phyloP scores from a whole-genome alignment of 2,888 invertebrate genomes.

The Caenorhabditis sp. region DNA sequence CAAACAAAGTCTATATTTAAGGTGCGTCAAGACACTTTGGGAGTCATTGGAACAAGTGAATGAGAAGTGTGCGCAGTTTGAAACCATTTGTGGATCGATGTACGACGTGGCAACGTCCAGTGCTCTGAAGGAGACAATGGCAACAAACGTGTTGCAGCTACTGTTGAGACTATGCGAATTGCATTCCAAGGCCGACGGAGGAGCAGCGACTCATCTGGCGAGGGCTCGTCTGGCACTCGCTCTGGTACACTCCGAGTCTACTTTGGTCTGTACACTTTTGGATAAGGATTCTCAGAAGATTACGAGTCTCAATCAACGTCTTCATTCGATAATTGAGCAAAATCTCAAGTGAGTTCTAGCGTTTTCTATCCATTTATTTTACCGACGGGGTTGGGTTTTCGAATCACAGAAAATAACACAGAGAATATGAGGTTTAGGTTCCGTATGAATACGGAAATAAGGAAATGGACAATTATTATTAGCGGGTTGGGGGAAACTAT shows the following conservation, averaged over 20 bases:
- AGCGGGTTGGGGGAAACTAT: slow-evolving; percentile 23
- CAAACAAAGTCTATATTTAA: slow-evolving; percentile 7
- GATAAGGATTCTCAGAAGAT: slow-evolving; percentile 67
- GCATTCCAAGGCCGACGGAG: slow-evolving; percentile 18
- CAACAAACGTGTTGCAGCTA: slow-evolving; percentile 42
- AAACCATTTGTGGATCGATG: slow-evolving; percentile 56
- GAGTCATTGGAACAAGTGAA: slow-evolving; percentile 49
- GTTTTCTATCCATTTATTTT: slow-evolving; percentile 12
- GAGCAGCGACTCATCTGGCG: slow-evolving; percentile 22
- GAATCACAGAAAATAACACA: slow-evolving; percentile 29
- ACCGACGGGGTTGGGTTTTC: slow-evolving; percentile 29
- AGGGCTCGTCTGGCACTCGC: slow-evolving; percentile 67
- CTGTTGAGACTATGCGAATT: slow-evolving; percentile 52
- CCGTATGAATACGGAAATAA: no score
- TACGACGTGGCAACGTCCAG: slow-evolving; percentile 27
- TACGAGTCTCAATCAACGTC: slow-evolving; percentile 59
- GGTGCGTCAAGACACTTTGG: slow-evolving; percentile 56
- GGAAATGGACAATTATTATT: background rate
- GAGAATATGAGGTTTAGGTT: slow-evolving; percentile 10
- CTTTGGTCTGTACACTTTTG: slow-evolving; percentile 60
- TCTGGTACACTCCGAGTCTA: slow-evolving; percentile 68
- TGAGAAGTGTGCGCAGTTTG: slow-evolving; percentile 61
- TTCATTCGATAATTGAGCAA: slow-evolving; percentile 65
- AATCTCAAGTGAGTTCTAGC: slow-evolving; percentile 63
- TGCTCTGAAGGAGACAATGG: slow-evolving; percentile 53